Conservation (phyloP, 1,140 invertebrate species). For the Atopsyche davidsoni region DNA sequence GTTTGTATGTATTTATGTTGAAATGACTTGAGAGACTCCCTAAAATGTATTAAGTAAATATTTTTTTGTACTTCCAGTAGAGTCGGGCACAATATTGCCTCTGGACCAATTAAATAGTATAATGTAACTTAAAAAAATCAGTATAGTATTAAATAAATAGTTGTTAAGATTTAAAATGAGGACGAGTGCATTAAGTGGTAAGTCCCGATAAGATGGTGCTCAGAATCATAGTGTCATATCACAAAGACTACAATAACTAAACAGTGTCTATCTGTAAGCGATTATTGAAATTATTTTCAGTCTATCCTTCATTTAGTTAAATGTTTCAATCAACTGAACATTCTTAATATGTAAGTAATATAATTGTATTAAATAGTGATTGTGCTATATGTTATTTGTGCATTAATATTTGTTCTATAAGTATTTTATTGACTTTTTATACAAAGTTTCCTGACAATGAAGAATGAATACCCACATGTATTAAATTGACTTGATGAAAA, state of each 20-base stretch:
- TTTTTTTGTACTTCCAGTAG: conserved; percentile 25
- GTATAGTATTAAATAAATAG: conserved; percentile 13
- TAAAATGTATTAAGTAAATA: conserved; percentile 4
- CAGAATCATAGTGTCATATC: conserved; percentile 30
- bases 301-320: too few relatives aligned
- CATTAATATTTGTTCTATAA: too few relatives aligned
- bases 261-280: too few relatives aligned
- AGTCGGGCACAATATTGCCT: conserved; percentile 6
- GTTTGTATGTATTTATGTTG: conserved; percentile 12
- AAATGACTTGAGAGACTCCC: background rate
- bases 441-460: too few relatives aligned
- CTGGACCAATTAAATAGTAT: conserved; percentile 25
- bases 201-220: conserved; percentile 28
- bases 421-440: too few relatives aligned
- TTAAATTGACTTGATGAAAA: too few relatives aligned
- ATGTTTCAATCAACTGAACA: too few relatives aligned
- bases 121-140: conserved; percentile 16
- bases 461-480: too few relatives aligned
- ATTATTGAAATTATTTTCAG: too few relatives aligned
- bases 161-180: conserved; percentile 10
- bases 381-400: too few relatives aligned
- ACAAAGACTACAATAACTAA: conserved; percentile 28
- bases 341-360: too few relatives aligned
- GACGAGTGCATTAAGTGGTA: conserved; percentile 17
- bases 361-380: too few relatives aligned